Percentiles rank a stretch among this genome's conserved stretches.
phyloP scores from a whole-genome alignment of 2,888 invertebrate species.

The Pemphredon lugubris region DNA sequence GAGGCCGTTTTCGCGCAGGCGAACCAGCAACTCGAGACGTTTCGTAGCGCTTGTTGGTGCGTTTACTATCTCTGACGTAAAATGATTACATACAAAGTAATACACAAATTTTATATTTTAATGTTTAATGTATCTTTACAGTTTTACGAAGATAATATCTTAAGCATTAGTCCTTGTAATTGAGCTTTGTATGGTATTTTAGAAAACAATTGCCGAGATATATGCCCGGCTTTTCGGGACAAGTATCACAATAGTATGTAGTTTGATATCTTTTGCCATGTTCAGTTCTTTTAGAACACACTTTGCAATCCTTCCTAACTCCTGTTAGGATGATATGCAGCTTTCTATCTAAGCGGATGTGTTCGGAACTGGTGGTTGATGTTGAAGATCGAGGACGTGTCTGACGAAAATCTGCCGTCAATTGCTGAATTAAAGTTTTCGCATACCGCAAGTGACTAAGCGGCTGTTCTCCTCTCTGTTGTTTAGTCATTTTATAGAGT shows the following conservation, averaged over 20 bases:
- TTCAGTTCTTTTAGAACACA: slow-evolving; percentile 18
- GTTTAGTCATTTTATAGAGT: slow-evolving; percentile 45
- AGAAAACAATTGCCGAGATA: slow-evolving; percentile 14
- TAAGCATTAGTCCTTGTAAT: slow-evolving; percentile 16
- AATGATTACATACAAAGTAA: slow-evolving; percentile 27
- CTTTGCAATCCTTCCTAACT: slow-evolving; percentile 7
- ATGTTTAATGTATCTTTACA: slow-evolving; percentile 18
- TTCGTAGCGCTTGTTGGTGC: slow-evolving; percentile 24
- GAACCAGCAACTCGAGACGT: slow-evolving; percentile 32
- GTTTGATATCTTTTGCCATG: slow-evolving; percentile 35
- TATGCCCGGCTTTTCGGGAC: slow-evolving; percentile 12
- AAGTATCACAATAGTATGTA: slow-evolving; percentile 18
- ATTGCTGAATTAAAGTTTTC: slow-evolving; percentile 43
- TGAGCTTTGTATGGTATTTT: slow-evolving; percentile 18
- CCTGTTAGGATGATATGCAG: slow-evolving; percentile 7
- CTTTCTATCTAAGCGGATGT: slow-evolving; percentile 15
- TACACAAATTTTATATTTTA: slow-evolving; percentile 30
- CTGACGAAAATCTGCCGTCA: slow-evolving; percentile 38
- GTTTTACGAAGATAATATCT: slow-evolving; percentile 4
- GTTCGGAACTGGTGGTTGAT: slow-evolving; percentile 18
- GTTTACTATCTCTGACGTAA: slow-evolving; percentile 25
- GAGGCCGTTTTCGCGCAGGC: slow-evolving; percentile 19
- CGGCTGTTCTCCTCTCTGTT: slow-evolving; percentile 38
- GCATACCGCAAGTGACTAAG: slow-evolving; percentile 45
- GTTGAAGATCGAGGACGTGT: slow-evolving; percentile 13